Base-by-base conservation (phyloP, 2,113 vertebrate genomes). In the Orycteropus afer region DNA sequence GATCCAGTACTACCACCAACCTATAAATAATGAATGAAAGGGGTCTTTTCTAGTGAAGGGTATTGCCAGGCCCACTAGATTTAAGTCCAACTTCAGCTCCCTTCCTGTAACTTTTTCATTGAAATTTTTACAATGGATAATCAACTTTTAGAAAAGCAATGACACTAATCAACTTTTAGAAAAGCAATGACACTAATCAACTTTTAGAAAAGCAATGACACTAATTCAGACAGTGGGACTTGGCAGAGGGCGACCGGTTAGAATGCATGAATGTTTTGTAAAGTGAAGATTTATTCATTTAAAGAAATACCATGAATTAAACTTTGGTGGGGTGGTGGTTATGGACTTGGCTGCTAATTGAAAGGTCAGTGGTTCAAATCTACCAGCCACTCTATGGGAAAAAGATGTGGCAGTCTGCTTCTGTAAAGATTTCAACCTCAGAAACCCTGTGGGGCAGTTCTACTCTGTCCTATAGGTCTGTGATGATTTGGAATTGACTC, bases 41-140 rank as follows among this genome's bases (percentile, higher is more conserved):
- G 18, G 76, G 93, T 81, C n/a, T 93, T 86, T 80, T 49, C 73
- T 53, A 63, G 80, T 84, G 94, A 93, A 90, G 61, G 86, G 67
- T 95, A 37, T 78, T 83, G 76, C 90, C 94, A 83, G 57, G 61
- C 29, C 55, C 29, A 20, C 86, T 86, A 93, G 89, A 97, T 96
- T 95, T 83, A 96, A 91, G 86, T 67, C 32, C 42, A 49, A 40
- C 93, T 95, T 96, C 61, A 51, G 18, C 84, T 96, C 45, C 78
- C 61, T 94, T 96, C 88, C 34, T 95, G n/a, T 74, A 88, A 83
- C 51, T 76, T 95, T 92, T 88, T 42, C 17, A 95, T 80, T 92
- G 73, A 95, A 81, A 88, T 76, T 92, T 97, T 95, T 95, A 97
- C 59, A 89, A 18, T 37, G 40, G 90, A 90, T 40, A 83, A 95